Conservation (phyloP, 1,140 invertebrate genomes). For the Drosophila fuyamai region DNA sequence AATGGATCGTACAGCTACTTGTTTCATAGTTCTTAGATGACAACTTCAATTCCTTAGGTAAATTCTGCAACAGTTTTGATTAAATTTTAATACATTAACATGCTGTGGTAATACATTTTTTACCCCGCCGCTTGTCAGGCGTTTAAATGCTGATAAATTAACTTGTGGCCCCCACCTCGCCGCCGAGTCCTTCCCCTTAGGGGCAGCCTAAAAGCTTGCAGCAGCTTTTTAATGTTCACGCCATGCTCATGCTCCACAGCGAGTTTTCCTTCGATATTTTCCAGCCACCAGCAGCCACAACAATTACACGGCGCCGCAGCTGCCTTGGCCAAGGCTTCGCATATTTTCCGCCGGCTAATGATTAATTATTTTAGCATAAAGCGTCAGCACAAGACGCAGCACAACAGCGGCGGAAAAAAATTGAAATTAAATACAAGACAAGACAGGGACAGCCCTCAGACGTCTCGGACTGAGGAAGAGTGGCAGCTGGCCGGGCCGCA, state of each 20-base stretch:
- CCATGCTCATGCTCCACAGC: slow-evolving; percentile 15
- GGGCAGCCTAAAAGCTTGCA: slow-evolving; percentile 49
- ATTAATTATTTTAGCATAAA: slow-evolving; percentile 83
- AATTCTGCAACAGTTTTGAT: slow-evolving; percentile 13
- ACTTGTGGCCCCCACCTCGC: slow-evolving; percentile 51
- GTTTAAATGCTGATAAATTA: slow-evolving; percentile 82
- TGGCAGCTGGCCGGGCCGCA: slow-evolving; percentile 35
- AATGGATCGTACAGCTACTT: neutral
- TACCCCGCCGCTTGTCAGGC: slow-evolving; percentile 58
- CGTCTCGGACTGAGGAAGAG: slow-evolving; percentile 11
- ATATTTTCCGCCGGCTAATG: slow-evolving; percentile 78
- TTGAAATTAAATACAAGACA: slow-evolving; percentile 75
- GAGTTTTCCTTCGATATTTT: slow-evolving; percentile 1
- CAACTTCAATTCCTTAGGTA: neutral
- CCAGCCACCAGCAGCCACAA: slow-evolving; percentile 49
- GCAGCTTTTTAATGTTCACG: slow-evolving; percentile 70
- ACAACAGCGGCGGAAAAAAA: slow-evolving; percentile 44
- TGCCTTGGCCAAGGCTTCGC: slow-evolving; percentile 51
- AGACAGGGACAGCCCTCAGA: slow-evolving; percentile 23
- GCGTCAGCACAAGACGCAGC: slow-evolving; percentile 76
- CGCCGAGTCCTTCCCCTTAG: slow-evolving; percentile 5
- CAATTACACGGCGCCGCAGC: slow-evolving; percentile 72
- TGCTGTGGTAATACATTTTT: slow-evolving; percentile 49
- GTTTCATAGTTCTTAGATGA: neutral
- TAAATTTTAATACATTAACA: slow-evolving; percentile 52